These are phyloP conservation scores for Dreissena polymorpha DNA, from an alignment of 1,140 invertebrate species.

Conservation along the genomic window DNA sequence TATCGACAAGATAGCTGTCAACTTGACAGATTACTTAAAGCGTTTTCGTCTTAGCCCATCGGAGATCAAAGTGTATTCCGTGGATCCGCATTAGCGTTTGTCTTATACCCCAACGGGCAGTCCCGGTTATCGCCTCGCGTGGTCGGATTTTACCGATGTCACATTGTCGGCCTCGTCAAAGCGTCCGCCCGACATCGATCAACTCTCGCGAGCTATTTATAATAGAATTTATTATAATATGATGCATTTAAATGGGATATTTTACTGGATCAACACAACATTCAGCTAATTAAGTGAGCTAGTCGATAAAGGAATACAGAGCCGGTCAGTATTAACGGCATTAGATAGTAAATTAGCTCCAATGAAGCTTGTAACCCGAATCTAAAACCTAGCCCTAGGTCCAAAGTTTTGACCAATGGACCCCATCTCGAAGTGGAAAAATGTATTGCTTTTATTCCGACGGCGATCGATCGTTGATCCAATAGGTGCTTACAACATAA, in stretches of 20 bases:
- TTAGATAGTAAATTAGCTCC: no score
- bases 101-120: background rate
- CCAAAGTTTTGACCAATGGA: no score
- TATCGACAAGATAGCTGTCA: slow-evolving; percentile 29
- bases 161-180: slow-evolving; percentile 35
- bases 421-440: no score
- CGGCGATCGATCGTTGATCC: no score
- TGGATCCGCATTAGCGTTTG: background rate
- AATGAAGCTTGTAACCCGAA: no score
- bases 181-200: slow-evolving; percentile 25
- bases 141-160: slow-evolving; percentile 34
- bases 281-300: slow-evolving; percentile 22
- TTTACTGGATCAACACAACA: slow-evolving; percentile 43
- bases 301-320: background rate
- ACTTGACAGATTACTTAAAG: slow-evolving; percentile 48
- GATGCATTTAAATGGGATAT: slow-evolving; percentile 55
- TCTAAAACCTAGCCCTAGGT: no score
- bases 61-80: slow-evolving; percentile 33
- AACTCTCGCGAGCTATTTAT: slow-evolving; percentile 41
- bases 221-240: slow-evolving; percentile 53
- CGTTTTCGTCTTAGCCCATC: slow-evolving; percentile 1
- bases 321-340: no score
- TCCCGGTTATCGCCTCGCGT: slow-evolving; percentile 2
- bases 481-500: no score
- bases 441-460: no score